These are phyloP conservation scores for Agrochola litura DNA, from an alignment of 2,888 invertebrate species.

Conservation along the genomic window DNA sequence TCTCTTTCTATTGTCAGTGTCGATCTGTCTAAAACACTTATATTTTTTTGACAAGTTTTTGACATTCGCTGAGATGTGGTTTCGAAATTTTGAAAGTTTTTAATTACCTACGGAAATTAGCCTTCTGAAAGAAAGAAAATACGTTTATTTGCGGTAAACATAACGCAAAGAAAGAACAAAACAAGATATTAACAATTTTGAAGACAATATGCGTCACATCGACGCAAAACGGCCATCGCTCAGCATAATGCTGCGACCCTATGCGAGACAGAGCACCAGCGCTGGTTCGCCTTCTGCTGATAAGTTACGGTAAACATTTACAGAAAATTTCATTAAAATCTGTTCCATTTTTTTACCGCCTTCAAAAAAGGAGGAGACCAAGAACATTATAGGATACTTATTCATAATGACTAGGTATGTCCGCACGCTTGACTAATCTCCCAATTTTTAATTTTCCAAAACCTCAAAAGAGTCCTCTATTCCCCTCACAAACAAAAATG, in stretches of 20 bases:
- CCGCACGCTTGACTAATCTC: not conserved
- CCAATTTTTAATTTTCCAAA: not conserved
- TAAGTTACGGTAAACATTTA: not conserved
- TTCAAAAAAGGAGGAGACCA: not conserved
- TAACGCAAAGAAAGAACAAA: no score
- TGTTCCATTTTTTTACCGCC: not conserved
- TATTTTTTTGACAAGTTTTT: not conserved
- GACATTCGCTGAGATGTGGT: not conserved
- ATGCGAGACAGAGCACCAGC: no score
- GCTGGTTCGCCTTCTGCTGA: no score
- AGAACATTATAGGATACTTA: not conserved
- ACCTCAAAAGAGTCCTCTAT: not conserved
- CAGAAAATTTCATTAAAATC: not conserved
- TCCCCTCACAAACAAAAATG: slow-evolving; percentile 40
- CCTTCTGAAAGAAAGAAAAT: no score
- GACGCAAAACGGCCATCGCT: no score
- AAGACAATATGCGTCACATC: no score
- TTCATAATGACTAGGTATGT: no score
- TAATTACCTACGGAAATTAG: not conserved
- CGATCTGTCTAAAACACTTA: not conserved
- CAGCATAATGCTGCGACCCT: no score
- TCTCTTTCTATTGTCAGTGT: not conserved
- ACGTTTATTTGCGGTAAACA: no score
- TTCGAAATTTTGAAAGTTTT: not conserved
- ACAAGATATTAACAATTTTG: no score